Evolutionary conservation across 1,140 invertebrate genomes (phyloP).

Genomic region (Trissolcus basalis): DNA sequence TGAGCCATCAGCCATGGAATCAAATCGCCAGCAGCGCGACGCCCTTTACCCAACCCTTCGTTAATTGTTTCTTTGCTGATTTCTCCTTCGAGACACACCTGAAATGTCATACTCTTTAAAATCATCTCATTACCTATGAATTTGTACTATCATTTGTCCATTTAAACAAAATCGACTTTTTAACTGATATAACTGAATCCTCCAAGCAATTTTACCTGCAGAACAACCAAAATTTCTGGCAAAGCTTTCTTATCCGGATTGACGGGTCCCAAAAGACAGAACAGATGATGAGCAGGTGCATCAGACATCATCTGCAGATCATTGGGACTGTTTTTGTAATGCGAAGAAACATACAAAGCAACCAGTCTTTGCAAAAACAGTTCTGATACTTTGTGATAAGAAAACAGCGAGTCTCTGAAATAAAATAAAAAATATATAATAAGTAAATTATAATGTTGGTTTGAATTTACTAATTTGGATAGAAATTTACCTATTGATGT

Average conservation of each 20-base stretch:
- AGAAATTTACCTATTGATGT: conserved; percentile 81
- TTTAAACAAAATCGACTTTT: too few relatives aligned
- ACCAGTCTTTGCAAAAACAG: conserved; percentile 94
- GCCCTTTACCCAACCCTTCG: conserved; percentile 88
- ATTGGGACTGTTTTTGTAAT: conserved; percentile 99
- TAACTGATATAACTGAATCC: too few relatives aligned
- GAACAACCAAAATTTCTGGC: conserved; percentile 93
- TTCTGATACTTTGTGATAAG: conserved; percentile 97
- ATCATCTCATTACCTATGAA: too few relatives aligned
- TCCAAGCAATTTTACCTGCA: conserved; percentile 80
- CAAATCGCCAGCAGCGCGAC: conserved; percentile 94
- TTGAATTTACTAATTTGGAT: conserved; percentile 15
- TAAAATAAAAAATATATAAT: conserved; percentile 12
- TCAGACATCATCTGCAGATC: conserved; percentile 99
- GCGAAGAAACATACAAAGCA: conserved; percentile 95
- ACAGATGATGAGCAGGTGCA: conserved; percentile 98
- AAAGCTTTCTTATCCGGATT: conserved; percentile 82
- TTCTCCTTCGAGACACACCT: conserved; percentile 96
- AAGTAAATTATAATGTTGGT: too few relatives aligned
- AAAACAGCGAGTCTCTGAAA: conserved; percentile 94
- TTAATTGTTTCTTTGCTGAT: conserved; percentile 88
- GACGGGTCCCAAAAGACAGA: conserved; percentile 94
- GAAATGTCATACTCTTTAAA: conserved; percentile 11
- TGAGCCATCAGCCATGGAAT: conserved; percentile 99
- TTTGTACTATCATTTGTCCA: too few relatives aligned